Base-by-base conservation (phyloP, 1,140 invertebrate species). In the Leptinotarsa defecta region DNA sequence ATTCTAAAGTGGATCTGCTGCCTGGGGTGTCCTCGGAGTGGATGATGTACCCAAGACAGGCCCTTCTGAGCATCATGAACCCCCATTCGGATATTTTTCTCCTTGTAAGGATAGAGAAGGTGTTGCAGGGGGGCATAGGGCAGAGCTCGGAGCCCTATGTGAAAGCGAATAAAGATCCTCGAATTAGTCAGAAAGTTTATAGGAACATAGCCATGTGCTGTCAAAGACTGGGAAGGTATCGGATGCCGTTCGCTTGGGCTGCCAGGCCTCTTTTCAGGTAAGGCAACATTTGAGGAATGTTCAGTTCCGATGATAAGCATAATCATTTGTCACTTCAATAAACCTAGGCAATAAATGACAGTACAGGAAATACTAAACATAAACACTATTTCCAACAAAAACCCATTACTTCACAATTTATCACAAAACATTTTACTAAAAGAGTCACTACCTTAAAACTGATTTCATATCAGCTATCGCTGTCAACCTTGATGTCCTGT, bases 241-340 rank as follows among this genome's bases (percentile, higher is more conserved):
- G 94, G 79, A 98, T 98, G 95, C 96, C 96, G 3, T 97, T 99
- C 87, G 97, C 94, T 19, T 99, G 97, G 96, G 92, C 95, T 57
- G 95, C 95, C 2, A 91, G 93, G 77, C 94, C 94, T 49, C 86
- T 97, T 48, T 96, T 95, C 86, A 89, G 86, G 88, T 89, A 84
- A 81, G 64, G 34, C 34, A 43, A 34, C 34, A 8, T 34, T 27
- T 34, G 34, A 11, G 34, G 34, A 34, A 34, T 34, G 34, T 34
- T 34, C 8, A 34, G 70, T 74, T 67, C 64, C 11, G 64, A 24
- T 67, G n/a, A 64, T 72, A 34, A 34, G 8, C 34, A 34, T 34
- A 34, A 11, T 34, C 34, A 34, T 34, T 34, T 34, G 34, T 34
- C 8, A 2, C 34, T 34, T 34, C 2, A 34, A 11, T 34, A 34